phyloP scores from a whole-genome alignment of 2,113 vertebrate species.

The Seriola dumerili region DNA sequence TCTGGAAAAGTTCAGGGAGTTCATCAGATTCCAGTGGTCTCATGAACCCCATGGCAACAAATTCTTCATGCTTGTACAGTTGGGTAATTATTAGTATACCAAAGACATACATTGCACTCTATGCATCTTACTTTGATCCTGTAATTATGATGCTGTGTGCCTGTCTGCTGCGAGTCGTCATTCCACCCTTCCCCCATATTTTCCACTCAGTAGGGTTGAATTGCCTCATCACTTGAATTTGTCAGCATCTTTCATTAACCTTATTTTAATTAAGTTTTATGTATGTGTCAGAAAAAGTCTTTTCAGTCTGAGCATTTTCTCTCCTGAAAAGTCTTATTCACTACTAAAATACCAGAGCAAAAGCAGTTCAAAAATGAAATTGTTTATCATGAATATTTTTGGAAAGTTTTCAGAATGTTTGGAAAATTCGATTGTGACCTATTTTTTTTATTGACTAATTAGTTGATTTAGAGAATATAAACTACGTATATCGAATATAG shows the following conservation, averaged over 20 bases:
- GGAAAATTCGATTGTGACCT: neutral
- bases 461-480: neutral
- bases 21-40: slow-evolving; percentile 17
- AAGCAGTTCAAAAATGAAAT: slow-evolving; percentile 3
- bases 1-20: slow-evolving; percentile 42
- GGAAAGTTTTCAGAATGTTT: slow-evolving; percentile 2
- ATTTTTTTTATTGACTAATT: neutral
- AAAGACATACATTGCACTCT: slow-evolving; percentile 66
- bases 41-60: neutral
- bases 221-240: slow-evolving; percentile 1
- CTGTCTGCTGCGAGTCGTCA: slow-evolving; percentile 16
- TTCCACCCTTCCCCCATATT: neutral
- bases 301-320: neutral
- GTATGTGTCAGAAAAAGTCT: neutral
- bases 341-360: neutral
- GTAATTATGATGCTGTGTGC: neutral
- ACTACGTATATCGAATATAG: slow-evolving; percentile 6
- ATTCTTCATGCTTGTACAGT: slow-evolving; percentile 21
- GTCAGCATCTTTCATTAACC: neutral
- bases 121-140: slow-evolving; percentile 48
- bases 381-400: slow-evolving; percentile 10
- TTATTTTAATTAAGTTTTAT: no score
- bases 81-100: slow-evolving; percentile 51
- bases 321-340: neutral
- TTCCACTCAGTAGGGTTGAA: neutral